Evolutionary conservation across 2,888 invertebrate species (phyloP), one percentile per base, ranked within the genome.

Genomic region (Drosophila lacicola): DNA sequence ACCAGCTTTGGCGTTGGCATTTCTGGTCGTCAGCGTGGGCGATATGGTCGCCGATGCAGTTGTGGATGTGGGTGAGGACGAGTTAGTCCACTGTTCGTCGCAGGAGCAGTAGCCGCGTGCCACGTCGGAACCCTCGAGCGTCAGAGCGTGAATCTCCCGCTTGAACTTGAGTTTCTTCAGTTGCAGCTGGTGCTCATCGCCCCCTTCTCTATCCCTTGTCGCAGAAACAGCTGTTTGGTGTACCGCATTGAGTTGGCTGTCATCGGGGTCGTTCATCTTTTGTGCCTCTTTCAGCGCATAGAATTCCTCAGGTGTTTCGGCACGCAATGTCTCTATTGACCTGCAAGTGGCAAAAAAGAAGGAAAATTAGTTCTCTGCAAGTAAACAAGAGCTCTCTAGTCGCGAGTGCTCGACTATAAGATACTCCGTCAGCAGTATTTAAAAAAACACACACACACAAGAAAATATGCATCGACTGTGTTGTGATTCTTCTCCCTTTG

Each of bases 101-200:
- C 91, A 91, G 54, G 91, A 91, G 58, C 91, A 91, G 70, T 91
- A 91, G 53, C 91, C 91, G 19, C 90, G 83, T 19, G 90, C 89
- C 61, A 86, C 85, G 50, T 90, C 91, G 69, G 89, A 90, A 29
- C 90, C 91, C 70, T 91, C 91, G 58, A 91, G 56, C 4, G 91
- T 88, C 57, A 91, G 60, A n/a, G 89, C 87, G 56, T 91, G 90
- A 61, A 82, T 74, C 74, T 91, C 91, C 41, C 89, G 90, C 58
- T 65, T 75, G 51, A 83, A 78, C 58, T 83, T 80, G 46, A 89
- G 79, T 64, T 89, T 87, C 70, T 90, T 86, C 62, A 88, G 58
- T 46, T 84, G 71, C 44, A 67, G 51, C 51, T 65, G 61, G 14
- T 65, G 21, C 34, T 58, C 54, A 33, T 45, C 4, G 25, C 14